Evolutionary conservation across 2,113 vertebrate species (phyloP), one percentile per base, ranked within the genome.

Genomic region (Osmerus eperlanus): DNA sequence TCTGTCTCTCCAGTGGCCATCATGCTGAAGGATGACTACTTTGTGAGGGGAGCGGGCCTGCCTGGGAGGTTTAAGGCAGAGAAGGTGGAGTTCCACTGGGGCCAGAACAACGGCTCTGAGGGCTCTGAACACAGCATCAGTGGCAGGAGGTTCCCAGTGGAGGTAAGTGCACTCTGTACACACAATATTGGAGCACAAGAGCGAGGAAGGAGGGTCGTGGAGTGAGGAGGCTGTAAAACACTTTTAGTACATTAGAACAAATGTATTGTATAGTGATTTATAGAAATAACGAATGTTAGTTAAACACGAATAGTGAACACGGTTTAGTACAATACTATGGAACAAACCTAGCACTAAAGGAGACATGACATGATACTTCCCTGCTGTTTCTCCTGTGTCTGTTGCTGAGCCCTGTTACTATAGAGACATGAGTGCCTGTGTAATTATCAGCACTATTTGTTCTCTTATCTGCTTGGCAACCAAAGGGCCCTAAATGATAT

Each of bases 71-170:
- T 99, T 93, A 99, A 97, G 88, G 97, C 96, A 2, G 97, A 98
- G 89, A 99, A 97, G 92, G 94, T 99, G 82, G 97, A 99, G 84
- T 99, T 99, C 90, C 97, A 99, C 89, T 99, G 97, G 97, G 97
- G 97, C 75, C 95, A 96, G 76, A 97, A 90, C 89, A 97, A 96
- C 21, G 95, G 94, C 71, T 97, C 95, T 0, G 94, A 94, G 0
- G 97, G 97, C 79, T 99, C 97, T 0, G 97, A 99, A 51, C 97
- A 99, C 92, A 96, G 97, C 84, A 90, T 99, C 88, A 94, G 96
- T 2, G 94, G 95, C 88, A 94, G 91, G 86, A 93, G 93, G 81
- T 98, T 96, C 89, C 97, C 97, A 0, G 95, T 99, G 6, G 97
- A 99, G 95, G 97, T 95, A 82, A 92, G 28, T 28, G 23, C 61